These are phyloP conservation scores for Callinectes sapidus DNA, from an alignment of 2,888 invertebrate species.

Conservation along the genomic window DNA sequence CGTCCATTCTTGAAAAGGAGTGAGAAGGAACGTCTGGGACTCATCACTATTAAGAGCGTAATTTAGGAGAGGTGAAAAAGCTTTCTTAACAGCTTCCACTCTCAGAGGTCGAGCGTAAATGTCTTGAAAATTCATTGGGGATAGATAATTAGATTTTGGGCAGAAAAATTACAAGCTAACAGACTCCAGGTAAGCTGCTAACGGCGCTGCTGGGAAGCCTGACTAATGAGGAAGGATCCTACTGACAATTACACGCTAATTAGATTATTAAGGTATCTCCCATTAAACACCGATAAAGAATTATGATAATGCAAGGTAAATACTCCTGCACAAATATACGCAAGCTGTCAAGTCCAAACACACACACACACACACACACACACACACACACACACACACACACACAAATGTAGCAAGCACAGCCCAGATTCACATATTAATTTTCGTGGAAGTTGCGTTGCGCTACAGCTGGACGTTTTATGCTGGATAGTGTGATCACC, in stretches of 20 bases:
- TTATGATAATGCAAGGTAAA: conserved; percentile 16
- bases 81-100: conserved; percentile 41
- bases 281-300: conserved; percentile 28
- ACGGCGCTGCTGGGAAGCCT: neutral
- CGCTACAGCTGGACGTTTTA: conserved; percentile 39
- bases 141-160: conserved; percentile 49
- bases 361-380: conserved; percentile 51
- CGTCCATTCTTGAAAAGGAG: neutral
- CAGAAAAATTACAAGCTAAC: conserved; percentile 45
- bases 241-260: conserved; percentile 34
- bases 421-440: conserved; percentile 34
- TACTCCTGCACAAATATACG: conserved; percentile 34
- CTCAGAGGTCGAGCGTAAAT: conserved; percentile 55
- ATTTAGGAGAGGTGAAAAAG: conserved; percentile 31
- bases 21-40: neutral
- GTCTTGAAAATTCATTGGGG: conserved; percentile 49
- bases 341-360: neutral
- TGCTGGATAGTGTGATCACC: conserved; percentile 40
- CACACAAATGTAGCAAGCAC: conserved; percentile 10
- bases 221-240: neutral
- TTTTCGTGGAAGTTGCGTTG: conserved; percentile 33
- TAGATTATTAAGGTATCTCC: conserved; percentile 20
- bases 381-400: conserved; percentile 40
- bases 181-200: conserved; percentile 25
- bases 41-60: conserved; percentile 38